These are phyloP conservation scores for Stegodyphus dumicola DNA, from an alignment of 1,140 invertebrate species.

Conservation along the genomic window DNA sequence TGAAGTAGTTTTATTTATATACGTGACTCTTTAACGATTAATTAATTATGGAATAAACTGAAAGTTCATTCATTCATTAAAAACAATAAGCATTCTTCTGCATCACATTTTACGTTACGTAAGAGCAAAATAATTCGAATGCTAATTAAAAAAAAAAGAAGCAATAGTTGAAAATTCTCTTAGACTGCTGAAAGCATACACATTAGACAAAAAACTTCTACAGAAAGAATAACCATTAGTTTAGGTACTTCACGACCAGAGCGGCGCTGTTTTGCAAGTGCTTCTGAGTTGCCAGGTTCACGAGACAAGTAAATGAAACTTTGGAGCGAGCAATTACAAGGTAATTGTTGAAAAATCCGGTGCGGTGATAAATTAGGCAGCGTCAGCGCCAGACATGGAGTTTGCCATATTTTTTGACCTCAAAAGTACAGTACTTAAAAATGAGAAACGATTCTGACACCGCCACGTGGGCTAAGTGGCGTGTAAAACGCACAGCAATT, in stretches of 20 bases:
- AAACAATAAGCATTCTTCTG: too few species aligned
- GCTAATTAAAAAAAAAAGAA: not conserved
- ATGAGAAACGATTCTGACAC: constrained; percentile 59
- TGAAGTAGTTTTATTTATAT: too few species aligned
- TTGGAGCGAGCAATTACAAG: constrained; percentile 52
- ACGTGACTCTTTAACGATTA: too few species aligned
- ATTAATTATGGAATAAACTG: too few species aligned
- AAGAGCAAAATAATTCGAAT: too few species aligned
- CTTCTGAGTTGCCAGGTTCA: constrained; percentile 53
- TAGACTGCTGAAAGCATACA: not conserved
- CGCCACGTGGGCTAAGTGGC: constrained; percentile 51
- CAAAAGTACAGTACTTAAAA: constrained; percentile 57
- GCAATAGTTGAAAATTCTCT: not conserved
- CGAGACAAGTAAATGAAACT: constrained; percentile 60
- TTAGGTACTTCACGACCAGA: constrained; percentile 52
- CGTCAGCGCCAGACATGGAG: constrained; percentile 48
- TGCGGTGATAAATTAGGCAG: constrained; percentile 51
- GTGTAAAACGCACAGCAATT: constrained; percentile 46
- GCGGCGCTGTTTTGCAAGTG: constrained; percentile 50
- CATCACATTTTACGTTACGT: too few species aligned
- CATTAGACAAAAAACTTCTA: not conserved
- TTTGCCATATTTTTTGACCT: constrained; percentile 61
- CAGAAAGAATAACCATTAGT: constrained; percentile 59
- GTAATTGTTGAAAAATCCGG: constrained; percentile 61
- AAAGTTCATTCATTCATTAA: too few species aligned